Evolutionary conservation across 2,888 invertebrate genomes (phyloP).

Genomic region (Pemphredon lugubris): DNA sequence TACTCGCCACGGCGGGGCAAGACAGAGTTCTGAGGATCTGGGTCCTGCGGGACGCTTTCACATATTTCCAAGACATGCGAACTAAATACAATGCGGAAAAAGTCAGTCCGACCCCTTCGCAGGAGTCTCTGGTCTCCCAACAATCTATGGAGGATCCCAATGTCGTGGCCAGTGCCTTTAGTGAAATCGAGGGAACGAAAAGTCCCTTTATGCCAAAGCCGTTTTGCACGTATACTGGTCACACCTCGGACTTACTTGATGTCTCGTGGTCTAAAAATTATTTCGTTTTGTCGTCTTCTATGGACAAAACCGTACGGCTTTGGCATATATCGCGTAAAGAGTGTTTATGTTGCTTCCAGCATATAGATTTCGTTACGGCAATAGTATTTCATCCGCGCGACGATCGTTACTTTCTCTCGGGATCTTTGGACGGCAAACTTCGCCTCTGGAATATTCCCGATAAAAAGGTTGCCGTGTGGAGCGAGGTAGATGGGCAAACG

Average conservation of each 20-base stretch:
- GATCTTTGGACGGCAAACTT: constrained; percentile 98
- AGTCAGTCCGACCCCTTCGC: constrained; percentile 95
- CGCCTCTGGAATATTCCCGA: constrained; percentile 99
- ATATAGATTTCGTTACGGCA: constrained; percentile 99
- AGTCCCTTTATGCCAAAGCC: constrained; percentile 93
- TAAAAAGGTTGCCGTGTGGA: constrained; percentile 99
- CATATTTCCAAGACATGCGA: constrained; percentile 97
- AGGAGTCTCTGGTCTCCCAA: constrained; percentile 93
- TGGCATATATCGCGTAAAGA: constrained; percentile 99
- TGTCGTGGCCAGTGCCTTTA: constrained; percentile 82
- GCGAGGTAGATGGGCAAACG: constrained; percentile 96
- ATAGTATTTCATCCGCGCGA: constrained; percentile 98
- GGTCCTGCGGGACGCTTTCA: constrained; percentile 94
- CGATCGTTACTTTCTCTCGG: constrained; percentile 96
- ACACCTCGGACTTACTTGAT: constrained; percentile 97
- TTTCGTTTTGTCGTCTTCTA: constrained; percentile 97
- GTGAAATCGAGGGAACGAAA: constrained; percentile 83
- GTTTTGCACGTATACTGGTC: constrained; percentile 96
- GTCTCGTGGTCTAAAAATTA: constrained; percentile 99
- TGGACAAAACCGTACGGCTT: constrained; percentile 98
- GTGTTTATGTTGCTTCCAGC: constrained; percentile 99
- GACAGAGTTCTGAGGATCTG: constrained; percentile 96
- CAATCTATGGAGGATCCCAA: constrained; percentile 86
- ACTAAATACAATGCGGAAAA: constrained; percentile 97
- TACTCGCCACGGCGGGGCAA: constrained; percentile 98